Evolutionary conservation across 2,888 invertebrate species (phyloP), one percentile per base, ranked within the genome.

Genomic region (Galerucella nymphaeae): DNA sequence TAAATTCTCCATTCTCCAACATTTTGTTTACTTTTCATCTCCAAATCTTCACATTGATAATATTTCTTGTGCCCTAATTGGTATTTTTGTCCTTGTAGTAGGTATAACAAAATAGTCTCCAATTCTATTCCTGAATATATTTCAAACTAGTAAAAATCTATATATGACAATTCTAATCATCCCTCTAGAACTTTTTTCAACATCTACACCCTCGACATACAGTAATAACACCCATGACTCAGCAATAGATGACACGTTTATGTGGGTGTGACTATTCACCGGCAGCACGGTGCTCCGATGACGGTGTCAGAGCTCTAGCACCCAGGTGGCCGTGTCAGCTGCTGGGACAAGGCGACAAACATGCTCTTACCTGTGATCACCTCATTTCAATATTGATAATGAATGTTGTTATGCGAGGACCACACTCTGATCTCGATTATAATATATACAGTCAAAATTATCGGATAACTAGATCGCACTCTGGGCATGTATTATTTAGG

Each of bases 301-400:
- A 76, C 82, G 73, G 74, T 78, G 80, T 79, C 80, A 76, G 79
- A 62, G 61, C 42, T 62, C 78, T 77, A 75, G 83, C 84, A 79
- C 84, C 85, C 85, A 85, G 85, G 85, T 85, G 85, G 85, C 83
- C 85, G 80, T 82, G 85, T 85, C 85, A 85, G 85, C 85, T 85
- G 85, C 83, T 82, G 83, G 79, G 64, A 83, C 83, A 82, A 80
- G 83, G 82, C 83, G 83, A 83, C 82, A 83, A 83, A 79, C 79
- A 77, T 72, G 77, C 78, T 79, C 79, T 79, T 81, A 80, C 81
- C 81, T 79, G 82, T 82, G 83, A 83, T 84, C 83, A 80, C 81
- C 83, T 83, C 82, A 84, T 84, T 84, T 84, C 82, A 84, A 84
- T 84, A 84, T 84, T 83, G 83, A 84, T 84, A 83, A 83, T 80